Evolutionary conservation across 1,140 invertebrate genomes (phyloP), one percentile per base, ranked within the genome.

Genomic region (Gryon sp.): DNA sequence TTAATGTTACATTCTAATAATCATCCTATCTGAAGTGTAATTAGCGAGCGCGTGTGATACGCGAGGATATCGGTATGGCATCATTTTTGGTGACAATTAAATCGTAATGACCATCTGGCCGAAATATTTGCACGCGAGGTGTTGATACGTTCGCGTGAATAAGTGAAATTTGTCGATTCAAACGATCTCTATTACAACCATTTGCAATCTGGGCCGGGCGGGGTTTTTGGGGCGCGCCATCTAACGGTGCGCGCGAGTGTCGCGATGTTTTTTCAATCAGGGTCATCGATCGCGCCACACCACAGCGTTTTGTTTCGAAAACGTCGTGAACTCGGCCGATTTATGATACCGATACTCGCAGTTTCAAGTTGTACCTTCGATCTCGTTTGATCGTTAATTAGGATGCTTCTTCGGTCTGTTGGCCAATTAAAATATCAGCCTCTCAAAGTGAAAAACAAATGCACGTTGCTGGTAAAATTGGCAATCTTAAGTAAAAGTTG

Each of bases 201-300:
- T n/a, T n/a, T n/a, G n/a, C n/a, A 59, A 40, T 53, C 32, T 50
- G 14, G 22, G 40, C 43, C 34, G 15, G 30, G 19, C 15, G 32
- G 12, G 16, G 63, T 30, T 53, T 69, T 74, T 65, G 41, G 40
- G 36, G 32, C 53, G 40, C 46, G 41, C 34, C 75, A 75, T 75
- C 78, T 85, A 84, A 85, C 84, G 84, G 84, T 60, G 50, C 40
- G 38, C n/a, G n/a, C n/a, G n/a, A n/a, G n/a, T n/a, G n/a, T n/a
- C n/a, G 78, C 77, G 75, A 82, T 83, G 78, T 85, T 78, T 80
- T 81, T 80, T 84, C 79, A 85, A 86, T 86, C 82, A 78, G 75
- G 74, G 83, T 82, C 83, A 79, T 60, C 78, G 52, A 83, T 86
- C 83, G 83, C 55, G 73, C 36, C 52, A 20, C 24, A 9, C 63